Evolutionary conservation across 2,797 vertebrate genomes (phyloP).

Genomic region (Percopsis omiscomaycus): DNA sequence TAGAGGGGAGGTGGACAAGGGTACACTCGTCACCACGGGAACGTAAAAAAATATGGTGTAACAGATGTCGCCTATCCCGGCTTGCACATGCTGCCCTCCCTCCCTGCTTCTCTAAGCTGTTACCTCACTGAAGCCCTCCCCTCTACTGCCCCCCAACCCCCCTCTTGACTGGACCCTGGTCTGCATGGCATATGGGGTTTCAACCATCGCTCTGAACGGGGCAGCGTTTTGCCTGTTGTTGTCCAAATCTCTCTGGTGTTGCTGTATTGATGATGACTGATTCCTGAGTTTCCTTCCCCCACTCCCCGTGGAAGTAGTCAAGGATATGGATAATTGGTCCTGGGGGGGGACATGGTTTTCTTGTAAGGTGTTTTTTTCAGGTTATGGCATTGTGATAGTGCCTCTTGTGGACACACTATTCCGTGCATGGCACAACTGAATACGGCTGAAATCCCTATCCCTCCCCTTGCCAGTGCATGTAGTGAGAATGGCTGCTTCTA

Average conservation of each 20-base stretch:
- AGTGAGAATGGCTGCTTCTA: slow-evolving; percentile 36
- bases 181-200: slow-evolving; percentile 58
- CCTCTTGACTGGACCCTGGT: slow-evolving; percentile 41
- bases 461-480: slow-evolving; percentile 48
- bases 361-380: too few species aligned
- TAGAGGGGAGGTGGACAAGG: slow-evolving; percentile 26
- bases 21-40: slow-evolving; percentile 83
- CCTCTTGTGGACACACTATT: slow-evolving; percentile 24
- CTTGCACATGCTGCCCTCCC: slow-evolving; percentile 45
- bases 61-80: slow-evolving; percentile 70
- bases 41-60: slow-evolving; percentile 65
- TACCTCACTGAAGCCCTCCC: slow-evolving; percentile 4
- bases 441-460: slow-evolving; percentile 42
- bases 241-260: slow-evolving; percentile 14
- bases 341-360: slow-evolving; percentile 1
- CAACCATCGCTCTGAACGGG: slow-evolving; percentile 23
- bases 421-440: slow-evolving; percentile 69
- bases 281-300: background rate
- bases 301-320: slow-evolving; percentile 6
- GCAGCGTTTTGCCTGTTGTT: slow-evolving; percentile 27
- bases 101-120: slow-evolving; percentile 45
- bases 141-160: slow-evolving; percentile 12
- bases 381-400: slow-evolving; percentile 21
- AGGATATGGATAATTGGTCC: slow-evolving; percentile 14
- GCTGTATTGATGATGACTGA: slow-evolving; percentile 1